These are phyloP conservation scores for Elachura formosa DNA, from an alignment of 2,113 vertebrate species.

Conservation along the genomic window DNA sequence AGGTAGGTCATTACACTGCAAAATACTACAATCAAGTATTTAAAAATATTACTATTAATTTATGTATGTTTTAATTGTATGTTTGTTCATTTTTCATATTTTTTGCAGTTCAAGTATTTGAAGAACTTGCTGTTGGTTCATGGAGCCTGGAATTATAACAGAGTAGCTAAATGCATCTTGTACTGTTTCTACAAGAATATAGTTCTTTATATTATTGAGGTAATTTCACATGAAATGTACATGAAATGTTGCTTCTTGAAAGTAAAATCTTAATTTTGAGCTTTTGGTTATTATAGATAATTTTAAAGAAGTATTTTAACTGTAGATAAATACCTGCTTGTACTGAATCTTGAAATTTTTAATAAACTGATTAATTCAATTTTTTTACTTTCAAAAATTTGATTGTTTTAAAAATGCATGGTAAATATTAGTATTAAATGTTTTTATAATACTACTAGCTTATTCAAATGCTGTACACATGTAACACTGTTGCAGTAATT, in stretches of 20 bases:
- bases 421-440: background rate
- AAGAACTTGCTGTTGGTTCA: conserved; percentile 97
- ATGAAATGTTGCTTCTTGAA: background rate
- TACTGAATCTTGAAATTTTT: background rate
- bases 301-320: background rate
- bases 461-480: background rate
- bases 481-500: background rate
- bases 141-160: conserved; percentile 98
- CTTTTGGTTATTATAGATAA: background rate
- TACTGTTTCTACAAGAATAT: conserved; percentile 99
- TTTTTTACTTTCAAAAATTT: background rate
- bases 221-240: conserved; percentile 65
- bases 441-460: background rate
- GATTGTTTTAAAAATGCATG: background rate
- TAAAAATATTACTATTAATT: background rate
- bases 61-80: background rate
- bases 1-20: conserved; percentile 70
- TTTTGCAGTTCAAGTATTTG: conserved; percentile 94
- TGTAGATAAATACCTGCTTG: background rate
- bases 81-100: conserved; percentile 3
- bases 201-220: conserved; percentile 98
- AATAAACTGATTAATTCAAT: background rate
- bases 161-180: conserved; percentile 96
- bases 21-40: background rate
- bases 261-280: background rate